These are phyloP conservation scores for Ageneiosus marmoratus DNA, from an alignment of 2,113 vertebrate species.

Conservation along the genomic window DNA sequence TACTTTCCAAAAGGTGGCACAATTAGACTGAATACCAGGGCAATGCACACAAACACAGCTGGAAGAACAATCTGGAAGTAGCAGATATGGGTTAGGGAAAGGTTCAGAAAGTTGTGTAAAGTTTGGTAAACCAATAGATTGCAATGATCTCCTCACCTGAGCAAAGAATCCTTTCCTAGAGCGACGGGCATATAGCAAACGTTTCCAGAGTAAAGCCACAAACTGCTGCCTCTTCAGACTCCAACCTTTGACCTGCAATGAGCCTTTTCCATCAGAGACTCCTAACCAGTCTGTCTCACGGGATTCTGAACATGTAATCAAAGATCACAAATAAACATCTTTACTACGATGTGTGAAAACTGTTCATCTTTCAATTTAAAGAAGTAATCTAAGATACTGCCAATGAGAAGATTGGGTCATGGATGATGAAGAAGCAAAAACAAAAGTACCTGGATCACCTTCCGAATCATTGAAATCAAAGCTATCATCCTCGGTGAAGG, in stretches of 20 bases:
- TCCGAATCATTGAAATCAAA: conserved; percentile 93
- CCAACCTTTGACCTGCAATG: conserved; percentile 94
- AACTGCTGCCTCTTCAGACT: conserved; percentile 94
- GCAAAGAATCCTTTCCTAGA: conserved; percentile 97
- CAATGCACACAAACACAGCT: conserved; percentile 96
- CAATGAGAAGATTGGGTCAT: conserved; percentile 1
- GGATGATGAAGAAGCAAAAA: conserved; percentile 48
- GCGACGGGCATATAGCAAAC: conserved; percentile 89
- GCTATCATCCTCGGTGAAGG: conserved; percentile 92
- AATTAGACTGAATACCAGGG: conserved; percentile 93
- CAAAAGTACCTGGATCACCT: conserved; percentile 79
- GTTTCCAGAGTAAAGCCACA: conserved; percentile 93
- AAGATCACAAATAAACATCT: neutral
- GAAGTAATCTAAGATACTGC: neutral
- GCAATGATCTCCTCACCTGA: conserved; percentile 72
- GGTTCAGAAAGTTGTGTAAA: neutral
- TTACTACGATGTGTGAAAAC: neutral
- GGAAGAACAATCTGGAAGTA: conserved; percentile 89
- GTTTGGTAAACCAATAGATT: neutral
- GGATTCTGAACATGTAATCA: conserved; percentile 77
- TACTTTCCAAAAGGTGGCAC: conserved; percentile 97
- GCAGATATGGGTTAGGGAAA: neutral
- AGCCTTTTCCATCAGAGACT: conserved; percentile 92
- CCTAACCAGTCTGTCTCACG: conserved; percentile 94
- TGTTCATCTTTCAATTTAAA: neutral